These are phyloP conservation scores for Montipora foliosa DNA, from an alignment of 64 coral and sea anemone species.

Conservation along the genomic window DNA sequence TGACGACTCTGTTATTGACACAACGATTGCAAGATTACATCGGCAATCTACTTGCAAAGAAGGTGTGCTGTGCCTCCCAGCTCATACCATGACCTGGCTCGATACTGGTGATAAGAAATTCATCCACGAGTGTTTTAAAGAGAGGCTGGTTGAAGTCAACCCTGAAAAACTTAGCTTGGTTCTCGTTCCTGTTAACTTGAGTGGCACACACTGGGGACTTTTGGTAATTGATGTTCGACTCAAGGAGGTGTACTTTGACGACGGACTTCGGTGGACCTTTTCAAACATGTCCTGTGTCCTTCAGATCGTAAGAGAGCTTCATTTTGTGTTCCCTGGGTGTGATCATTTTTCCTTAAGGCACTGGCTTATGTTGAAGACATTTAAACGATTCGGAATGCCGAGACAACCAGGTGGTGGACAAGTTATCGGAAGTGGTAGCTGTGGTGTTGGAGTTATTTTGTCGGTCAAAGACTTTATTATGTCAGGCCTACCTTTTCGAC, in stretches of 20 bases:
- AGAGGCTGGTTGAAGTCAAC: background rate
- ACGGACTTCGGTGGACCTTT: constrained; percentile 23
- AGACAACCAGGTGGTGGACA: constrained; percentile 8
- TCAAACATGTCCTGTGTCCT: constrained; percentile 12
- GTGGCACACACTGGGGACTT: constrained; percentile 16
- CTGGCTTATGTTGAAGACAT: constrained; percentile 29
- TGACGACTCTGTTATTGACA: too few species aligned
- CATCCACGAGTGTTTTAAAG: constrained; percentile 10
- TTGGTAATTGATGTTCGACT: constrained; percentile 26
- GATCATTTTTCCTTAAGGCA: background rate
- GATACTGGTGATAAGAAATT: constrained; percentile 9
- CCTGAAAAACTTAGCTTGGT: background rate
- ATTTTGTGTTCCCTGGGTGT: background rate
- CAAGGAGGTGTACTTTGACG: constrained; percentile 22
- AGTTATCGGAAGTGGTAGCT: constrained; percentile 41
- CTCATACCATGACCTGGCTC: constrained; percentile 27
- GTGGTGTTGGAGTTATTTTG: constrained; percentile 38
- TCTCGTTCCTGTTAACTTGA: constrained; percentile 25
- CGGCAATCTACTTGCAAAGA: too few species aligned
- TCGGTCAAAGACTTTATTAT: constrained; percentile 19
- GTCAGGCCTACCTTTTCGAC: background rate
- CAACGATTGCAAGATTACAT: too few species aligned
- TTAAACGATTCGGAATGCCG: constrained; percentile 51
- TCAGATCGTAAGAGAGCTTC: background rate
- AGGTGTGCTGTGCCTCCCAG: background rate